These are phyloP conservation scores for Bos indicus DNA, from an alignment of 2,113 vertebrate species.

Conservation along the genomic window DNA sequence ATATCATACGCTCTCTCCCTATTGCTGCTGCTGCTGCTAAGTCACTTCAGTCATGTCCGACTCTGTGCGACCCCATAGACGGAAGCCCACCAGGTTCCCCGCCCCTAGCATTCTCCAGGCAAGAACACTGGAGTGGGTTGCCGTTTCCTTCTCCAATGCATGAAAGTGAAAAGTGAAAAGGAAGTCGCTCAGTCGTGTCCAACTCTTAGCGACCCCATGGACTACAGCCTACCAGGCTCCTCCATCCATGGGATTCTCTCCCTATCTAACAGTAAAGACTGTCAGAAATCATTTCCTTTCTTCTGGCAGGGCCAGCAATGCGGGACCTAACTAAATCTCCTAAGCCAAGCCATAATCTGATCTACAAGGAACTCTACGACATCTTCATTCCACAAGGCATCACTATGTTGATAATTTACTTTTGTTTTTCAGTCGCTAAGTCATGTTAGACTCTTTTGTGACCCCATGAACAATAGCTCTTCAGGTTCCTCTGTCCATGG, in stretches of 20 bases:
- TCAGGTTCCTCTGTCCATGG: background rate
- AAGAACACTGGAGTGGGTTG: too few species aligned
- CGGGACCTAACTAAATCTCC: background rate
- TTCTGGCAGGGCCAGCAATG: background rate
- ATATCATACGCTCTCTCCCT: background rate
- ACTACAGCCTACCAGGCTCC: too few species aligned
- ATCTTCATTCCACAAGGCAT: background rate
- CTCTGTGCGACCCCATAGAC: too few species aligned
- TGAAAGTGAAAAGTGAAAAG: too few species aligned
- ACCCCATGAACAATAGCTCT: rapidly evolving
- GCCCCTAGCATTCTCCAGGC: too few species aligned
- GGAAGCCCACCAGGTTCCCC: too few species aligned
- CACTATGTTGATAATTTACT: background rate
- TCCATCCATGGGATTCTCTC: background rate
- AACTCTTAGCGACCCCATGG: too few species aligned
- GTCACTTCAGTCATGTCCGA: too few species aligned
- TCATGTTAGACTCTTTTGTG: background rate
- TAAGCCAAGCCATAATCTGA: background rate
- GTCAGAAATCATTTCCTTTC: background rate
- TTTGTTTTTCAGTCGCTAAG: background rate
- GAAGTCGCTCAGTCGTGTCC: too few species aligned
- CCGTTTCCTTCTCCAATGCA: too few species aligned
- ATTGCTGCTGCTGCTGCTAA: too few species aligned
- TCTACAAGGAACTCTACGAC: background rate
- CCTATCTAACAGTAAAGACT: background rate